Evolutionary conservation across 2,888 invertebrate genomes (phyloP).

Genomic region (Caenorhabditis sp.): DNA sequence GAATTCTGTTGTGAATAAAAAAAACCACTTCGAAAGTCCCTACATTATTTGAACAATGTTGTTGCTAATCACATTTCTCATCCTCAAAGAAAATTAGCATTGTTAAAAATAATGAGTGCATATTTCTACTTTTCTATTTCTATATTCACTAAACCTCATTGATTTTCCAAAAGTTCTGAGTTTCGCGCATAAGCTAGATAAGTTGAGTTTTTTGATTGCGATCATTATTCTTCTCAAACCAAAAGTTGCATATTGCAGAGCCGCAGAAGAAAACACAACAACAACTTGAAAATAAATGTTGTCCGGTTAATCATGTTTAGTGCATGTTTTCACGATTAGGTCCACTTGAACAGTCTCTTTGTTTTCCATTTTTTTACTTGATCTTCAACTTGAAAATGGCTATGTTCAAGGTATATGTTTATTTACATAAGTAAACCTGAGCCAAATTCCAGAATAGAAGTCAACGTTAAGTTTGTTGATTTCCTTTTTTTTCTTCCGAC

Average conservation of each 20-base stretch:
- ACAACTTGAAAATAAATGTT: not conserved
- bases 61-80: too few relatives aligned
- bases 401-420: slow-evolving; percentile 21
- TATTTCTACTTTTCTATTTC: too few relatives aligned
- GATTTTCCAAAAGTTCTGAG: too few relatives aligned
- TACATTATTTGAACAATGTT: too few relatives aligned
- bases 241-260: not conserved
- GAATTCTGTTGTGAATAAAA: too few relatives aligned
- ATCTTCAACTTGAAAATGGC: slow-evolving; percentile 25
- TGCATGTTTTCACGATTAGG: not conserved
- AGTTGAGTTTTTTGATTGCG: too few relatives aligned
- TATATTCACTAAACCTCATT: too few relatives aligned
- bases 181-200: too few relatives aligned
- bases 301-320: not conserved
- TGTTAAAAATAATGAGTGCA: too few relatives aligned
- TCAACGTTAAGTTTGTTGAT: slow-evolving; percentile 14
- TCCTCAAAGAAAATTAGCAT: too few relatives aligned
- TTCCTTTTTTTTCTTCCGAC: not conserved
- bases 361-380: slow-evolving; percentile 6
- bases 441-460: slow-evolving; percentile 23
- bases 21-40: too few relatives aligned
- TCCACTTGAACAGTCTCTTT: not conserved
- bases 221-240: not conserved
- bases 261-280: not conserved
- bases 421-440: slow-evolving; percentile 22